Evolutionary conservation across 2,113 vertebrate genomes (phyloP).

Genomic region (Petrocephalus microphthalmus): DNA sequence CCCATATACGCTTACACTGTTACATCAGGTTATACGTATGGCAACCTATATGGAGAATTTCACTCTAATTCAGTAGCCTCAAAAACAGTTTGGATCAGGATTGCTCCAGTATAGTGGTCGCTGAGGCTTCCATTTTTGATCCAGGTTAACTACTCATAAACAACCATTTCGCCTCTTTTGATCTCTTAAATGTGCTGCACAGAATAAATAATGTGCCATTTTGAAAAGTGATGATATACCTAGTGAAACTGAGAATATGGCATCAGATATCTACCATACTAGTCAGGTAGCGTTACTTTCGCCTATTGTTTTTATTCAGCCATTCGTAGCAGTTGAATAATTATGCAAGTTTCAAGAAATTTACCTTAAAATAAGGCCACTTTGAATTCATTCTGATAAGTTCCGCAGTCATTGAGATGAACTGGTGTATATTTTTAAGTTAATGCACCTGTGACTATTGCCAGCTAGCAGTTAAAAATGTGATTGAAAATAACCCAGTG

Average conservation of each 20-base stretch:
- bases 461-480: neutral
- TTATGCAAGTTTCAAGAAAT: neutral
- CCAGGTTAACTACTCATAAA: neutral
- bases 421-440: neutral
- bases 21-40: neutral
- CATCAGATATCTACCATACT: neutral
- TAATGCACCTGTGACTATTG: neutral
- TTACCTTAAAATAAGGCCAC: neutral
- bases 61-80: neutral
- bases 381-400: neutral
- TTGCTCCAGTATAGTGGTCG: neutral
- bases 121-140: neutral
- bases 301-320: neutral
- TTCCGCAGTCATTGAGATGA: neutral
- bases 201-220: neutral
- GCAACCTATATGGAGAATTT: neutral
- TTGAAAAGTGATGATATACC: neutral
- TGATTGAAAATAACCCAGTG: neutral
- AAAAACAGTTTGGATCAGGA: neutral
- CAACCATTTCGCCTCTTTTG: neutral
- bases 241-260: neutral
- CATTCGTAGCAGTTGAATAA: neutral
- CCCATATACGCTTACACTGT: neutral
- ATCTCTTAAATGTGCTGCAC: neutral
- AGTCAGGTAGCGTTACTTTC: neutral